Percentiles rank a stretch among this genome's conserved stretches.
These are phyloP conservation scores for Brachymystax lenok DNA, from an alignment of 2,797 vertebrate species.

Conservation along the genomic window DNA sequence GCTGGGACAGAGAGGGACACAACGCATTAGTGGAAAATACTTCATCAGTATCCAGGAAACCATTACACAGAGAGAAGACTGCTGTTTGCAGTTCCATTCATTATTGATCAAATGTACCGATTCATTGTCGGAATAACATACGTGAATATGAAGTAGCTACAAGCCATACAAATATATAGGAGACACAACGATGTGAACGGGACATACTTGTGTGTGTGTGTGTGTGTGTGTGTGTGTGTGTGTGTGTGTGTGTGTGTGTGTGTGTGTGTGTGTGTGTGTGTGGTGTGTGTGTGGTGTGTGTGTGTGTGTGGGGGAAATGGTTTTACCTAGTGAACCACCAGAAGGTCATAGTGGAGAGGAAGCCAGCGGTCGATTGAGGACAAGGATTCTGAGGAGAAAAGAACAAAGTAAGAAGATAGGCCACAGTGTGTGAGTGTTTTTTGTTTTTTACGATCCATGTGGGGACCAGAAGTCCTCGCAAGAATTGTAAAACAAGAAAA, in stretches of 20 bases:
- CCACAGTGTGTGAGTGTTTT: no score
- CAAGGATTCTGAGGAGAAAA: slow-evolving; percentile 84
- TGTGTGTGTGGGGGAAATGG: no score
- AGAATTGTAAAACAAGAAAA: no score
- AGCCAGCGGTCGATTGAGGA: slow-evolving; percentile 87
- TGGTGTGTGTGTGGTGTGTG: no score
- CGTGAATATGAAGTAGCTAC: not conserved
- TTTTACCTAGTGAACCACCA: slow-evolving; percentile 96
- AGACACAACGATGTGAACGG: not conserved
- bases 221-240: no score
- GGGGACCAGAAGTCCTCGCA: no score
- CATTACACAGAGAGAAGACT: not conserved
- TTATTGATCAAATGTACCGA: not conserved
- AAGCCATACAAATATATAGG: not conserved
- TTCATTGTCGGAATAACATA: not conserved
- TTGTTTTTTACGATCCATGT: no score
- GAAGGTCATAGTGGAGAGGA: slow-evolving; percentile 90
- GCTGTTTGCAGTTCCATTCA: not conserved
- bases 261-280: no score
- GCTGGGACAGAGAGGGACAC: slow-evolving; percentile 65
- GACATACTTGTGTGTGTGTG: not conserved
- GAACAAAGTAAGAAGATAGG: slow-evolving; percentile 22
- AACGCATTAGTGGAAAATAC: not conserved
- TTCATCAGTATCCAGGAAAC: not conserved
- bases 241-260: no score